Evolutionary conservation across 1,140 invertebrate species (phyloP), one percentile per base, ranked within the genome.

Genomic region (Prorops nasuta): DNA sequence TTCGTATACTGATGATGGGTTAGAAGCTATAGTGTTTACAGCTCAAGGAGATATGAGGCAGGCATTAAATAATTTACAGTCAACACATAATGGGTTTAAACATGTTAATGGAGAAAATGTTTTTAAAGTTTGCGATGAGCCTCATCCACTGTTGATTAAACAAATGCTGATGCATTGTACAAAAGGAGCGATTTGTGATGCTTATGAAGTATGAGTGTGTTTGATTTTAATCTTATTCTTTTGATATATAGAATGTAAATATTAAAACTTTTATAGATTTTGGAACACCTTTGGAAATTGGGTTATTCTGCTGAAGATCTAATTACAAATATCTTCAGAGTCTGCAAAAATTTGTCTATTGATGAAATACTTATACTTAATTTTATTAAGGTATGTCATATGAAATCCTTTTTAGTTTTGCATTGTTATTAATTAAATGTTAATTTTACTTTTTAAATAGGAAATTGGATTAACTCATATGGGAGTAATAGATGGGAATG

Each of bases 71-170:
- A 99, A 99, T 83, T 75, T 99, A 18, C 98, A 99, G 77, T 96
- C 96, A 2, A 99, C 97, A 0, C 85, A 85, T 35, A 94, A 98
- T 76, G 96, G 96, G 18, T 98, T 98, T 81, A 88, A 87, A 3
- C 85, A 90, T 66, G 87, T 99, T 2, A 96, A 88, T 56, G 86
- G 87, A 51, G 89, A 94, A 66, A 96, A 98, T 84, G 97, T 99
- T n/a, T 99, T 98, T 67, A 99, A 98, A 83, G 96, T 99, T 12
- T 99, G 98, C 73, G 98, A 99, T 79, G 96, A 99, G 73, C 97
- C 98, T 0, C 96, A 99, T 82, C 98, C 98, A 6, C 79, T 97
- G 51, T 69, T 96, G 0, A 86, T 99, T 8, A 90, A 91, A 74
- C 86, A 90, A 56, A 98, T 99, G 94, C 77, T 99, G 40, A 83